Base-by-base conservation (phyloP, 1,140 invertebrate species). In the Teleopsis dalmanni region DNA sequence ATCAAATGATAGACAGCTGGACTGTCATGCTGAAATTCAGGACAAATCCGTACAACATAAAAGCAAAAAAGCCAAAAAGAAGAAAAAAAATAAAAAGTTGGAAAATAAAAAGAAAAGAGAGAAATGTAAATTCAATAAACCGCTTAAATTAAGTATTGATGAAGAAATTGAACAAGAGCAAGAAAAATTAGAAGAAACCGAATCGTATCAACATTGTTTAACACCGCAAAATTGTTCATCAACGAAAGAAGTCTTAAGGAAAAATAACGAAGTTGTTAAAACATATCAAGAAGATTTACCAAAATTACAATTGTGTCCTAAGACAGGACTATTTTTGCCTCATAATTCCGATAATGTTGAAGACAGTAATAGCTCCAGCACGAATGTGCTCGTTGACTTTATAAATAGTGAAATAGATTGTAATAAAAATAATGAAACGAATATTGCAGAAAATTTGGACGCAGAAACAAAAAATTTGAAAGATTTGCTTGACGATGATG, bases 401-500 rank as follows among this genome's bases (percentile, higher is more conserved):
- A 27, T 19, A 3, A 16, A 37, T 10, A 29, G 18, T 29, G 19
- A 33, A 23, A 27, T 29, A 11, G 27, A 41, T 3, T 21, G 41
- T 13, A 11, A 35, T 14, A 29, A 40, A 22, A 5, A 25, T 4
- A 22, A 16, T n/a, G 36, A 48, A 29, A 21, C 19, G 11, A 37
- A 33, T 22, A 22, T 27, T 26, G 10, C 11, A 6, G 47, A 44
- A 22, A 56, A 50, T 33, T 51, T 50, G 6, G 65, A 69, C 53
- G 56, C 54, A 0, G 63, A 64, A 34, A 64, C 60, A 8, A 66
- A 65, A 52, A 65, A 69, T 54, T 56, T 69, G 4, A 69, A 69
- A 45, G 65, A 69, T 57, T 54, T 69, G 14, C 54, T 69, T 2
- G 65, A 70, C 45, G 63, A 67, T n/a, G 71, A 62, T 8, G 71